Evolutionary conservation across 2,113 vertebrate species (phyloP).

Genomic region (Silurus glanis): DNA sequence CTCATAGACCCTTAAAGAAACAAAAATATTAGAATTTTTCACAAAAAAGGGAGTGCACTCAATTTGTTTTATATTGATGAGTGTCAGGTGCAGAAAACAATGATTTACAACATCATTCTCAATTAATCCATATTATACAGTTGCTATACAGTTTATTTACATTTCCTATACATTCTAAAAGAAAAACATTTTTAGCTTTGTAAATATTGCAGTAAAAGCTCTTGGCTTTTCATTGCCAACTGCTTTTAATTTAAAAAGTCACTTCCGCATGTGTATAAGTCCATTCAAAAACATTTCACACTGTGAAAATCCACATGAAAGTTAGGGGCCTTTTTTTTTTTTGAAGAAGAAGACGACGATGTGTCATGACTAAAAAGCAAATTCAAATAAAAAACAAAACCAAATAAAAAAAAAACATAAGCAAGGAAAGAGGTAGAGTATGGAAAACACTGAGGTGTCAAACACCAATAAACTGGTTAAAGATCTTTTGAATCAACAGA

Average conservation of each 20-base stretch:
- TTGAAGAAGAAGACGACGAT: neutral
- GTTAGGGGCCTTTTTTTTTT: neutral
- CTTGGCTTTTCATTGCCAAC: slow-evolving; percentile 18
- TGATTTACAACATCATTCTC: slow-evolving; percentile 90
- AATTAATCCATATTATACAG: slow-evolving; percentile 85
- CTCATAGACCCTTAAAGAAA: slow-evolving; percentile 28
- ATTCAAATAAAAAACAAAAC: slow-evolving; percentile 5
- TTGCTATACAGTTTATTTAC: slow-evolving; percentile 86
- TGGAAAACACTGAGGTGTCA: slow-evolving; percentile 50
- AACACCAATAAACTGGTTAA: slow-evolving; percentile 52
- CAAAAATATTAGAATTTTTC: slow-evolving; percentile 6
- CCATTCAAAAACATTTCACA: slow-evolving; percentile 28
- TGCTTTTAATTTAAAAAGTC: slow-evolving; percentile 29
- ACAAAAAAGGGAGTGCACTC: neutral
- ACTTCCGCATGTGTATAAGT: slow-evolving; percentile 20
- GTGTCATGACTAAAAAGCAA: slow-evolving; percentile 27
- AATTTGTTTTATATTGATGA: slow-evolving; percentile 42
- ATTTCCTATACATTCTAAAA: slow-evolving; percentile 77
- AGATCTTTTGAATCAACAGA: slow-evolving; percentile 48
- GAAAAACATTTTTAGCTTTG: slow-evolving; percentile 85
- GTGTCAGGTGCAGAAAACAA: slow-evolving; percentile 62
- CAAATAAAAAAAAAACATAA: slow-evolving; percentile 16
- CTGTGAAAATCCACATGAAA: slow-evolving; percentile 27
- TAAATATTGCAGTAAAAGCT: slow-evolving; percentile 61
- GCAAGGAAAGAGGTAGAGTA: slow-evolving; percentile 50